Evolutionary conservation across 2,113 vertebrate species (phyloP).

Genomic region (Gracilinanus agilis): DNA sequence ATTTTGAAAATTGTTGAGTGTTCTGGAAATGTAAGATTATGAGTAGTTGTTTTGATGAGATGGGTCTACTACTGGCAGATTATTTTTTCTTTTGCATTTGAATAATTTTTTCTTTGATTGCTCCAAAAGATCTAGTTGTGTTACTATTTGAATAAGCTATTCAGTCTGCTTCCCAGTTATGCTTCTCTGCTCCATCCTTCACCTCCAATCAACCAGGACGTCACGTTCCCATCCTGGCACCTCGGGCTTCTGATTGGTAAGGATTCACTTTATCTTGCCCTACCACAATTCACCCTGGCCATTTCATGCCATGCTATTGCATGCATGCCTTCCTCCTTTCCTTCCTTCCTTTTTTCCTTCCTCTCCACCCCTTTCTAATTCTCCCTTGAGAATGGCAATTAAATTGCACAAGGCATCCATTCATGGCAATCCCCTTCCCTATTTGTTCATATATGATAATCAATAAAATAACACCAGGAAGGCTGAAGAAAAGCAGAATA

Average conservation of each 20-base stretch:
- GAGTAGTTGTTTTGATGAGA: background rate
- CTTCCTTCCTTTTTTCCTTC: background rate
- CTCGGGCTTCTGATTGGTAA: background rate
- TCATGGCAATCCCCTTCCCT: background rate
- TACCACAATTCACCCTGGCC: background rate
- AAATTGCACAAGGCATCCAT: background rate
- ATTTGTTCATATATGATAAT: background rate
- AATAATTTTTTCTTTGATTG: background rate
- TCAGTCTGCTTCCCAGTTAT: background rate
- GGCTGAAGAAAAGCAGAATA: background rate
- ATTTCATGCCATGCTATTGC: background rate
- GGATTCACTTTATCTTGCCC: background rate
- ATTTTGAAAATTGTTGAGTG: background rate
- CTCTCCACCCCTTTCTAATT: background rate
- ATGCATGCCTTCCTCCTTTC: background rate
- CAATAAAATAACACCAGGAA: background rate
- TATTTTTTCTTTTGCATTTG: background rate
- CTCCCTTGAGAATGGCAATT: background rate
- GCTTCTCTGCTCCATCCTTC: background rate
- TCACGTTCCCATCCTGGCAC: background rate
- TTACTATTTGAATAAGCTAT: background rate
- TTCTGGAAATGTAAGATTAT: background rate
- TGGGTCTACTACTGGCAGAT: background rate
- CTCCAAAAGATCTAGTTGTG: background rate
- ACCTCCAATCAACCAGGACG: background rate